A percentile compares a stretch with the other conserved stretches of the same genome.
These are phyloP conservation scores for Temnothorax unifasciatus DNA, from an alignment of 2,888 invertebrate species.

Conservation along the genomic window DNA sequence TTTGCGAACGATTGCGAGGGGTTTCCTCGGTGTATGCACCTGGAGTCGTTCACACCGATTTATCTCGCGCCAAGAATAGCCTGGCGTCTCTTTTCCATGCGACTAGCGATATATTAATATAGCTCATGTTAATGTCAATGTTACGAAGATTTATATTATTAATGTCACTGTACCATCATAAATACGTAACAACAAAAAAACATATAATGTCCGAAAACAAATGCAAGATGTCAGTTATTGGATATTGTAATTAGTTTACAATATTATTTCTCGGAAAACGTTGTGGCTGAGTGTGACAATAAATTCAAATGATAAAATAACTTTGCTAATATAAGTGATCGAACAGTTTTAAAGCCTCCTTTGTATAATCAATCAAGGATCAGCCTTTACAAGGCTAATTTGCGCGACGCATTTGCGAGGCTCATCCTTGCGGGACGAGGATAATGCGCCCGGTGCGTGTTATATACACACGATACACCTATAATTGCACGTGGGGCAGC, in stretches of 20 bases:
- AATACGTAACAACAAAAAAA: not conserved
- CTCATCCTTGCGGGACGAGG: conserved; percentile 64
- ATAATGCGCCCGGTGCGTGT: conserved; percentile 49
- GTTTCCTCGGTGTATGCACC: conserved; percentile 54
- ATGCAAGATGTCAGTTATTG: too few relatives aligned
- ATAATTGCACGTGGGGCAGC: conserved; percentile 83
- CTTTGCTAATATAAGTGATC: not conserved
- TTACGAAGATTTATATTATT: conserved; percentile 12
- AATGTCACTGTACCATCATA: not conserved
- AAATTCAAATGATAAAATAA: not conserved
- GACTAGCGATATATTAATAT: conserved; percentile 30
- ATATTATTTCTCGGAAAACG: not conserved
- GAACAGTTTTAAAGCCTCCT: not conserved
- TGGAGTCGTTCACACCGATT: conserved; percentile 65
- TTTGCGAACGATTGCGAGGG: conserved; percentile 50
- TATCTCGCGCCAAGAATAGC: conserved; percentile 53
- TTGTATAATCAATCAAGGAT: conserved; percentile 2
- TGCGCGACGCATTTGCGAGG: conserved; percentile 45
- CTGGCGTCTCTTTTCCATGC: conserved; percentile 26
- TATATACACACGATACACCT: conserved; percentile 81
- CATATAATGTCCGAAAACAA: not conserved
- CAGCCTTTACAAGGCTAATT: not conserved
- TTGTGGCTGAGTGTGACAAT: not conserved
- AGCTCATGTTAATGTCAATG: conserved; percentile 8
- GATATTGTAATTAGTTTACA: not conserved